phyloP scores from a whole-genome alignment of 37 sponge, comb jelly and placozoan species.

The Eunapius fragilis region DNA sequence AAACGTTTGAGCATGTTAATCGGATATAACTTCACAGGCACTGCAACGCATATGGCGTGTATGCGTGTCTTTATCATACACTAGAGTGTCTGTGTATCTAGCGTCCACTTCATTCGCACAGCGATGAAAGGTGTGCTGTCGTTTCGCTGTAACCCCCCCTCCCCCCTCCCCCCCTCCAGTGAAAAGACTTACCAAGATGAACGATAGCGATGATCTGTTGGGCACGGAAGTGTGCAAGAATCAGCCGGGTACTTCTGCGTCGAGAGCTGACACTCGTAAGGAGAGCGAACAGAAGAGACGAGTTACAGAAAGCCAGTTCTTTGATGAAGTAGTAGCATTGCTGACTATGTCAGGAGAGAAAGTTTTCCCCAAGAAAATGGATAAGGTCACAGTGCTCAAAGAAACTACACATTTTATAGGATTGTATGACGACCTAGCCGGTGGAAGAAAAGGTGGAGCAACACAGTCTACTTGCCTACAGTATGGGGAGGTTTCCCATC shows the following conservation, averaged over 20 bases:
- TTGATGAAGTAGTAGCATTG: constrained; percentile 59
- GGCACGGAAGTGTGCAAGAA: not conserved
- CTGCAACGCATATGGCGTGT: no score
- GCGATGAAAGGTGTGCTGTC: no score
- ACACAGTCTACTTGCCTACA: not conserved
- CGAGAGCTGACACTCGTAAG: constrained; percentile 38
- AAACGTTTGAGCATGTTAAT: no score
- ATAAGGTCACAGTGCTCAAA: constrained; percentile 55
- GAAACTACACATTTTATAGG: constrained; percentile 41
- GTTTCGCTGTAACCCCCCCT: no score
- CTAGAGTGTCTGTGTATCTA: no score
- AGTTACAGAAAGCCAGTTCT: constrained; percentile 53
- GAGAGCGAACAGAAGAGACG: constrained; percentile 70
- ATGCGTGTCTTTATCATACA: no score
- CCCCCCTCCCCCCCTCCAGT: no score
- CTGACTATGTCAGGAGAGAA: constrained; percentile 55
- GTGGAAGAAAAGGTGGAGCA: not conserved
- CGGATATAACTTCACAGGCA: no score
- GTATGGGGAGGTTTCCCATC: constrained; percentile 13
- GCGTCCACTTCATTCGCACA: no score
- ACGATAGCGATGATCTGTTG: not conserved
- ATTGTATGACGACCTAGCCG: constrained; percentile 42
- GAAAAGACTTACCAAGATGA: not conserved
- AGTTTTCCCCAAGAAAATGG: constrained; percentile 52
- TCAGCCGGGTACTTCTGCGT: not conserved